Percentiles rank a stretch among this genome's conserved stretches.
Conservation (phyloP, 2,888 invertebrate species). For the Euclidia mi region DNA sequence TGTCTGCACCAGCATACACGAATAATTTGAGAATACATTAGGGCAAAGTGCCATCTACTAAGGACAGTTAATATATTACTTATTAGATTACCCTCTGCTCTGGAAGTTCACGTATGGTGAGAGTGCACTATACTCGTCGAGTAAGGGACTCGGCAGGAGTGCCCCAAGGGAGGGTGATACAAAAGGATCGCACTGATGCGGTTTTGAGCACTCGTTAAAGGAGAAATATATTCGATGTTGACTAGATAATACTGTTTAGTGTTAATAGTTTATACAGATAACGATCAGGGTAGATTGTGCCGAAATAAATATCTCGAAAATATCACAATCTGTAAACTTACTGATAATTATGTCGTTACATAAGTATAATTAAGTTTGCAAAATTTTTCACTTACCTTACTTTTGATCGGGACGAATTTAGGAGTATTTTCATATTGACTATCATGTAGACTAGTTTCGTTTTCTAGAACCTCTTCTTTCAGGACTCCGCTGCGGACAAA, state of each 20-base stretch:
- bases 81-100: slow-evolving; percentile 45
- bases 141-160: no score
- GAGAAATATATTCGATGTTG: background rate
- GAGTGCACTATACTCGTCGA: slow-evolving; percentile 2
- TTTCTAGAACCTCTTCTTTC: slow-evolving; percentile 75
- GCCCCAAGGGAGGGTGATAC: background rate
- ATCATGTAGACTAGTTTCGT: slow-evolving; percentile 59
- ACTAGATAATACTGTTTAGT: background rate
- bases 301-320: no score
- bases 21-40: slow-evolving; percentile 36
- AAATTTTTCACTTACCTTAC: slow-evolving; percentile 70
- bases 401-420: slow-evolving; percentile 79
- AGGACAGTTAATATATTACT: slow-evolving; percentile 47
- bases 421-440: slow-evolving; percentile 62
- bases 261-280: no score
- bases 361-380: background rate
- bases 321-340: no score
- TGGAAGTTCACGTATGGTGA: slow-evolving; percentile 19
- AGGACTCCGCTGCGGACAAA: slow-evolving; percentile 79
- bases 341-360: no score
- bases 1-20: no score
- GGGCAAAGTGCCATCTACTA: slow-evolving; percentile 35
- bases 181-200: slow-evolving; percentile 15
- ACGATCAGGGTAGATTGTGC: no score
- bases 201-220: slow-evolving; percentile 7